Base-by-base conservation (phyloP, 2,797 vertebrate species). In the Alca torda region DNA sequence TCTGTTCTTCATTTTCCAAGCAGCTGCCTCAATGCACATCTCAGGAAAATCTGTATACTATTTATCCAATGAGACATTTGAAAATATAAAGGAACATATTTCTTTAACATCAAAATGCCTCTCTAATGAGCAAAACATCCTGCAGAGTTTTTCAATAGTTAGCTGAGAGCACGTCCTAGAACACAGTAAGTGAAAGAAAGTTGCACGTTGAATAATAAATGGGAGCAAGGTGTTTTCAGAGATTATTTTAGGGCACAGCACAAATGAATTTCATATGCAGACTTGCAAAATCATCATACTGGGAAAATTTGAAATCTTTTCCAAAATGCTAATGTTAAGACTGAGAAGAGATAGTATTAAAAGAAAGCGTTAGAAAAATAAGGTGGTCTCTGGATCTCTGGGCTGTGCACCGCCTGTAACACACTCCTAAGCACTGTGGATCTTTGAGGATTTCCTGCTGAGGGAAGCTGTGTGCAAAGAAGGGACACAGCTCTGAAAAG, bases 121-220 rank as follows among this genome's bases (percentile, higher is more conserved):
- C 81, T 93, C 61, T 92, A 95, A 94, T 68, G 84, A 95, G 78
- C 11, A 91, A 96, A 96, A 89, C 73, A 87, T 75, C 79, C 87
- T 78, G 69, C 73, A 85, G 68, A 92, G 41, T 61, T 89, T 94
- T n/a, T 85, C 57, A 78, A 53, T 78, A 83, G 57, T 85, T 92
- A 87, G 76, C 50, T 80, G 37, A 85, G 12, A 87, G 54, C 35
- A 46, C 16, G 12, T 65, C 46, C 84, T 85, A 84, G 65, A 91
- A 78, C 65, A 69, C 17, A 81, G 31, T 37, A 80, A 64, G 75
- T 61, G 69, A 87, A 94, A 81, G 50, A 93, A 93, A 92, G 84
- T 73, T 93, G 50, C 53, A 65, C 19, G 21, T n/a, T 87, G 51
- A 89, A 81, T 75, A 59, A 89, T 59, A 93, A 92, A 96, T 78